Conservation (phyloP, 2,797 vertebrate species). For the Myiotriccus ornatus region DNA sequence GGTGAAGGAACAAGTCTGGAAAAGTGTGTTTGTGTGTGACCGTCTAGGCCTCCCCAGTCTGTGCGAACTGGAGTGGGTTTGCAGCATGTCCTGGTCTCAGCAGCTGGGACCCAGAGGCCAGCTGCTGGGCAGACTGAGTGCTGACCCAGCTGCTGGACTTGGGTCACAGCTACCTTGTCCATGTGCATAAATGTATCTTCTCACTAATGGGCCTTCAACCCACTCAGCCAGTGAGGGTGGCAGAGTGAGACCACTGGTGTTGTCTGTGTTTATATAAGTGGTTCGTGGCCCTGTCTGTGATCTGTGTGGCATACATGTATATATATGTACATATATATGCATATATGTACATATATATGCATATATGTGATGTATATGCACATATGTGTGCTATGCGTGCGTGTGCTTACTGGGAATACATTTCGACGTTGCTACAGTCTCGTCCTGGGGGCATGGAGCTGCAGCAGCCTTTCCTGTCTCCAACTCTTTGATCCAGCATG, state of each 20-base stretch:
- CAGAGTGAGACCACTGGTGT: neutral
- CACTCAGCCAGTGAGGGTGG: fast-evolving
- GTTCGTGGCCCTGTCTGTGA: neutral
- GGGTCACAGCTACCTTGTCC: neutral
- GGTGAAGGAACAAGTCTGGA: neutral
- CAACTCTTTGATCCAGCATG: neutral
- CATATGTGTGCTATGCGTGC: neutral
- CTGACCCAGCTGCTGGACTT: neutral
- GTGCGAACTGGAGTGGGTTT: neutral
- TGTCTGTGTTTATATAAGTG: neutral
- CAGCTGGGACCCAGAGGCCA: neutral
- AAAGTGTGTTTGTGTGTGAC: neutral
- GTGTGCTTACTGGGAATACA: neutral
- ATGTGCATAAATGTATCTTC: neutral
- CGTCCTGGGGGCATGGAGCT: neutral
- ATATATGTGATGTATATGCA: neutral
- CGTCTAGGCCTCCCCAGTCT: neutral
- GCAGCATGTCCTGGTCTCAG: neutral
- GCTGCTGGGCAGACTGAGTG: neutral
- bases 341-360: fast-evolving
- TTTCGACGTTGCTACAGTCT: neutral
- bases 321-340: fast-evolving
- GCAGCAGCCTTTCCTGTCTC: neutral
- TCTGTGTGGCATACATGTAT: neutral
- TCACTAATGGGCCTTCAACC: neutral